A percentile compares a stretch with the other conserved stretches of the same genome.
Evolutionary conservation across 1,140 invertebrate species (phyloP).

Genomic region (Diachasmimorpha longicaudata): DNA sequence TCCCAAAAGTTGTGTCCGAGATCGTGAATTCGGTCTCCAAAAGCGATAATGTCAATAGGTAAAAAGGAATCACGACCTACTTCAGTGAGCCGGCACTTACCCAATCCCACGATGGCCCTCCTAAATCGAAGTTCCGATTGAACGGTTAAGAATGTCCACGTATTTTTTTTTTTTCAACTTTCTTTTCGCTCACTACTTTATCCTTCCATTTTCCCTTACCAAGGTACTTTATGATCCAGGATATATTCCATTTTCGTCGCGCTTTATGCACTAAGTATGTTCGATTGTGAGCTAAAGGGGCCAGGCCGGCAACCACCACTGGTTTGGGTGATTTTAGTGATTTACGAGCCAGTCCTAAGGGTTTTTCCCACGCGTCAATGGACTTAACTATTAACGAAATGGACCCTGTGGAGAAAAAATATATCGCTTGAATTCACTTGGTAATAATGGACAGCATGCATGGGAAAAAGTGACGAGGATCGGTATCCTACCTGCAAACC

Average conservation of each 20-base stretch:
- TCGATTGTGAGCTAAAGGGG: constrained; percentile 58
- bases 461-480: background rate
- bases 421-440: background rate
- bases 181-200: background rate
- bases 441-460: too few relatives aligned
- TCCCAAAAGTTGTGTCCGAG: background rate
- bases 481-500: background rate
- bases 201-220: background rate
- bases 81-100: constrained; percentile 8
- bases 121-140: constrained; percentile 20
- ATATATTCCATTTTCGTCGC: constrained; percentile 54
- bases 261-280: constrained; percentile 54
- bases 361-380: background rate
- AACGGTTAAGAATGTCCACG: constrained; percentile 21
- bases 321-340: constrained; percentile 11
- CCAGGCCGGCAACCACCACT: background rate
- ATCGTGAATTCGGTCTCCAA: background rate
- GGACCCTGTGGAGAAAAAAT: background rate
- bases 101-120: constrained; percentile 5
- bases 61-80: constrained; percentile 14
- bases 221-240: constrained; percentile 24
- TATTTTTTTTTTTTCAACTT: background rate
- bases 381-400: constrained; percentile 5
- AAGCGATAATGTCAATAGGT: background rate
- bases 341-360: background rate